A percentile compares a stretch with the other conserved stretches of the same genome.
Conservation (phyloP, 2,797 vertebrate species). For the Hozukius guyotensis region DNA sequence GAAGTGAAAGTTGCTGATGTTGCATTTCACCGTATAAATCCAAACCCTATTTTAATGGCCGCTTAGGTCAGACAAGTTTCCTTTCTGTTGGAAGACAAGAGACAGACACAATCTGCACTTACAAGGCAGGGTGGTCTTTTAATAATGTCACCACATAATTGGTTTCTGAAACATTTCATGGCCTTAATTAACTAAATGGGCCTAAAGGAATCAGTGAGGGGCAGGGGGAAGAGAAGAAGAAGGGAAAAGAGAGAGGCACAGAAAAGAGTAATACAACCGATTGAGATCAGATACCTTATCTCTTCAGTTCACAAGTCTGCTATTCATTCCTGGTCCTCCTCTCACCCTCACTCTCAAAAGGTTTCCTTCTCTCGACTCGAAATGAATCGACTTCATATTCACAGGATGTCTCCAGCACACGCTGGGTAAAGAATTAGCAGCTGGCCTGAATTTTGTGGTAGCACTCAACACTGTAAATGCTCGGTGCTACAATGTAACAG, state of each 20-base stretch:
- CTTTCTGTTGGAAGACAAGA: constrained; percentile 57
- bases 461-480: constrained; percentile 8
- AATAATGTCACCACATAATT: constrained; percentile 82
- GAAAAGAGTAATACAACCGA: constrained; percentile 43
- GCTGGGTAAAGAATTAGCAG: constrained; percentile 22
- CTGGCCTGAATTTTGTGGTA: background rate
- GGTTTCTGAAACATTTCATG: constrained; percentile 81
- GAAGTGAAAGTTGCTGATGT: constrained; percentile 58
- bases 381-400: constrained; percentile 64
- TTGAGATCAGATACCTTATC: constrained; percentile 73
- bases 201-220: constrained; percentile 68
- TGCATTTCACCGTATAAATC: constrained; percentile 49
- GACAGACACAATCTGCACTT: constrained; percentile 70
- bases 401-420: constrained; percentile 32
- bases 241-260: constrained; percentile 23
- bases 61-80: constrained; percentile 59
- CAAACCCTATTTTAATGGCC: constrained; percentile 30
- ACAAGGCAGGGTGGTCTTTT: constrained; percentile 76
- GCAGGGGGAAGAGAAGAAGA: constrained; percentile 27
- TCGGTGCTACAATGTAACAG: background rate
- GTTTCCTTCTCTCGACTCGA: constrained; percentile 57
- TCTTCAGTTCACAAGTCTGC: constrained; percentile 64
- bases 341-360: constrained; percentile 51
- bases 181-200: constrained; percentile 82
- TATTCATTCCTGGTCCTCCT: constrained; percentile 58